These are phyloP conservation scores for Trialeurodes vaporariorum DNA, from an alignment of 1,140 invertebrate genomes.

Conservation along the genomic window DNA sequence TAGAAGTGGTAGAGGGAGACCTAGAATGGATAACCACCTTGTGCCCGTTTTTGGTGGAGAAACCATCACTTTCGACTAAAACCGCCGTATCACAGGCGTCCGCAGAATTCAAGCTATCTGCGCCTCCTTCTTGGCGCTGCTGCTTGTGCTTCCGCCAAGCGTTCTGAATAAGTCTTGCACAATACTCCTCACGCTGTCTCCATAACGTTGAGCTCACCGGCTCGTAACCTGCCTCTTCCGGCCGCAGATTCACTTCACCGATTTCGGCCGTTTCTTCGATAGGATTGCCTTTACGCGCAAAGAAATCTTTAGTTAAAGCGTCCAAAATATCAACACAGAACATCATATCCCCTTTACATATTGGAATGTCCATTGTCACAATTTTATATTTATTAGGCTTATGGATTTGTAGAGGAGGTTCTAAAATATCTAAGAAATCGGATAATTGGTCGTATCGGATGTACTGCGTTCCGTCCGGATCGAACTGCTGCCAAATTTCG, in stretches of 20 bases:
- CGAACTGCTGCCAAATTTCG: conserved; percentile 97
- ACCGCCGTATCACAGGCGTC: conserved; percentile 58
- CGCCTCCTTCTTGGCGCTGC: conserved; percentile 30
- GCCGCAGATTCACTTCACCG: conserved; percentile 56
- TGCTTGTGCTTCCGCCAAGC: conserved; percentile 78
- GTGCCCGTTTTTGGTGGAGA: conserved; percentile 69
- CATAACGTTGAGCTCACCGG: conserved; percentile 85
- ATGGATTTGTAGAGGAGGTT: conserved; percentile 87
- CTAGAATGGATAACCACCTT: conserved; percentile 78
- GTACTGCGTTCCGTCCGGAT: conserved; percentile 94
- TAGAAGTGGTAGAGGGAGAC: conserved; percentile 65
- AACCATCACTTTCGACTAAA: conserved; percentile 67
- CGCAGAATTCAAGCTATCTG: conserved; percentile 36
- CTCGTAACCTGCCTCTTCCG: conserved; percentile 78
- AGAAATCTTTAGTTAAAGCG: conserved; percentile 91
- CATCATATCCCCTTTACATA: conserved; percentile 92
- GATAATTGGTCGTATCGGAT: conserved; percentile 86
- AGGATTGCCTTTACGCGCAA: conserved; percentile 80
- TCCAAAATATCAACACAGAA: conserved; percentile 97
- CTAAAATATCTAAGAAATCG: conserved; percentile 88
- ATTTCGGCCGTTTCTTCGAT: conserved; percentile 77
- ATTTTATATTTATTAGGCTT: conserved; percentile 99
- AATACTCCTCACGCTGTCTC: conserved; percentile 91
- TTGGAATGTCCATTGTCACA: conserved; percentile 95
- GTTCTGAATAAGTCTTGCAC: conserved; percentile 86